Evolutionary conservation across 2,888 invertebrate genomes (phyloP).

Genomic region (Tethea ocularis): DNA sequence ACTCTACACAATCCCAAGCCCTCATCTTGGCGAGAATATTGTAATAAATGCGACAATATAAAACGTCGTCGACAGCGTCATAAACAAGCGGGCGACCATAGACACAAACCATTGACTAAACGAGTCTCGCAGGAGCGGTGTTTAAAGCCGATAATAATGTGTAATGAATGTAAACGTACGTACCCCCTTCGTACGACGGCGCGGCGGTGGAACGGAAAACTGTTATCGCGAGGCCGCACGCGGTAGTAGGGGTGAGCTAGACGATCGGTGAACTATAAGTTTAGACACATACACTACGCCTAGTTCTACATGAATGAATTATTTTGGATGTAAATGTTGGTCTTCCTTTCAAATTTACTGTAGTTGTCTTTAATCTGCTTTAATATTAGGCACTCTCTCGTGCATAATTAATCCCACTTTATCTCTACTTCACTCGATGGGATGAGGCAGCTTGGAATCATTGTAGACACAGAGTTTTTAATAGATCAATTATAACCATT

Average conservation of each 20-base stretch:
- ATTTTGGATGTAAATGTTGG: background rate
- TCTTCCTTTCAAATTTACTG: background rate
- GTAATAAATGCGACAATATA: constrained; percentile 21
- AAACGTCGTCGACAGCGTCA: constrained; percentile 22
- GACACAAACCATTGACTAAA: constrained; percentile 66
- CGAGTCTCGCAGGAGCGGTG: constrained; percentile 65
- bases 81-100: constrained; percentile 45
- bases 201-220: constrained; percentile 54
- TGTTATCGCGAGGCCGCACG: constrained; percentile 73
- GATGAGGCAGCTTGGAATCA: background rate
- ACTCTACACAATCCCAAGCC: background rate
- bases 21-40: background rate
- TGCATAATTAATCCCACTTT: background rate
- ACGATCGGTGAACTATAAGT: constrained; percentile 6
- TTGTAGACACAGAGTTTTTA: background rate
- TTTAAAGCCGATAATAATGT: constrained; percentile 76
- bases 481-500: background rate
- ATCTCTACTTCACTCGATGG: background rate
- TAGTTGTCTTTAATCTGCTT: background rate
- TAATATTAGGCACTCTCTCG: too few species aligned
- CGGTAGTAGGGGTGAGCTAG: constrained; percentile 37
- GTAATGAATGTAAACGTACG: constrained; percentile 71
- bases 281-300: background rate
- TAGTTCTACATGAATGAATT: background rate
- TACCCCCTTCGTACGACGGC: constrained; percentile 36